Evolutionary conservation across 1,140 invertebrate genomes (phyloP).

Genomic region (Drosophila sulfurigaster): DNA sequence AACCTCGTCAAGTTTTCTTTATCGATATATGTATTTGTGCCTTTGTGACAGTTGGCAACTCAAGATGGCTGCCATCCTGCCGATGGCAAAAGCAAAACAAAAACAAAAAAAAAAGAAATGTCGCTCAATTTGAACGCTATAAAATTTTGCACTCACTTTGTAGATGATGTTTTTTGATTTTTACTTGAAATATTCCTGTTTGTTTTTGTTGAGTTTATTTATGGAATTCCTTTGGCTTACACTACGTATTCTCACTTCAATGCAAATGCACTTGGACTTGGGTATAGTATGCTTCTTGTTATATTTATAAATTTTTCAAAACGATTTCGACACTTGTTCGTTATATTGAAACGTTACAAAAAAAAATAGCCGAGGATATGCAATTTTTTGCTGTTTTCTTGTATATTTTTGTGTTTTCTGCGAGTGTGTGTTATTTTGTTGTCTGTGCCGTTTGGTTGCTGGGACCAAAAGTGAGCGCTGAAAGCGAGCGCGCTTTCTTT

Average conservation of each 20-base stretch:
- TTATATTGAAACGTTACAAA: constrained; percentile 12
- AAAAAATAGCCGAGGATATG: constrained; percentile 23
- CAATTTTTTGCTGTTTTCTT: constrained; percentile 16
- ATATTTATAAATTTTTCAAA: constrained; percentile 1
- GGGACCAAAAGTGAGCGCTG: constrained; percentile 79
- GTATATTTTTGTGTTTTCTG: constrained; percentile 27
- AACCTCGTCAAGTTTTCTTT: neutral
- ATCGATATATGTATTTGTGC: neutral
- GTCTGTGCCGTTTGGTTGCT: constrained; percentile 71
- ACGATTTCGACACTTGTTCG: constrained; percentile 17
- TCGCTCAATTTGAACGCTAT: constrained; percentile 12
- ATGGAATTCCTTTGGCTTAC: constrained; percentile 43
- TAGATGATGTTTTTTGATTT: neutral
- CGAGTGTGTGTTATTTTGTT: constrained; percentile 35
- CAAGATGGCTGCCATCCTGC: neutral
- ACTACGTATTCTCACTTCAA: constrained; percentile 46
- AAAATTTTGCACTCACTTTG: constrained; percentile 37
- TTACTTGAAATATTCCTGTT: neutral
- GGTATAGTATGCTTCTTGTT: constrained; percentile 25
- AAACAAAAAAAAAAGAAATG: constrained; percentile 9
- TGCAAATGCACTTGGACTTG: constrained; percentile 50
- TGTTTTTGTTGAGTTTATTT: constrained; percentile 18
- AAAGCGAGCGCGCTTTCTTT: constrained; percentile 75
- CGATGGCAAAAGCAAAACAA: neutral
- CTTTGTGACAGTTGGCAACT: neutral